Evolutionary conservation across 2,113 vertebrate species (phyloP), one percentile per base, ranked within the genome.

Genomic region (Alces alces): DNA sequence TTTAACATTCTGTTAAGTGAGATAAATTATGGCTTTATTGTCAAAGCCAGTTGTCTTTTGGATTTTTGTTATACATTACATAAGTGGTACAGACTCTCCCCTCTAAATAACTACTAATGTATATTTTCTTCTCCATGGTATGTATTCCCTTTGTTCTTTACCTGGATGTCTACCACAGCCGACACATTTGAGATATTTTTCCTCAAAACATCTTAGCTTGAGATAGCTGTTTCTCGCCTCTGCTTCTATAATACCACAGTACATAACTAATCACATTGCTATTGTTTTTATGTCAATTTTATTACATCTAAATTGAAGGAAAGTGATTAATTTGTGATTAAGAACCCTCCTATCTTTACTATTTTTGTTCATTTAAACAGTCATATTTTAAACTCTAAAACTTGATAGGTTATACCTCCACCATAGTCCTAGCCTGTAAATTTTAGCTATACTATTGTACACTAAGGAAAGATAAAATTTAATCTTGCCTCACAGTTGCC

Each of bases 391-490:
- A 95, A 83, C 16, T 66, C n/a, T 82, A 43, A 95, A 90, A 78
- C 64, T 52, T 78, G 73, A 45, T 39, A 84, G 50, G 43, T 78
- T 96, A 82, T 80, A 92, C 54, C 5, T 66, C 43, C 39, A 61
- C 2, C 3, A 73, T 47, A 82, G 6, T 61, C 6, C 54, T 91
- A 55, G 11, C 7, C 39, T 90, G 21, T 83, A 92, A 92, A 96
- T 87, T 95, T 95, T 87, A 58, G 16, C 21, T 78, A 19, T 39
- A 27, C 76, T 91, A 93, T 60, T 82, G 21, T 88, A 55, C 45
- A 96, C 39, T 54, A 58, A 86, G 47, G 79, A 90, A 95, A 95
- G 54, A 95, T 96, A 95, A 97, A 96, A 66, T 64, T 66, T 82
- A 93, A 95, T 89, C 54, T 89, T 80, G 83, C 27, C 27, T 96